Conservation (phyloP, 2,113 vertebrate species). For the Cebus imitator region DNA sequence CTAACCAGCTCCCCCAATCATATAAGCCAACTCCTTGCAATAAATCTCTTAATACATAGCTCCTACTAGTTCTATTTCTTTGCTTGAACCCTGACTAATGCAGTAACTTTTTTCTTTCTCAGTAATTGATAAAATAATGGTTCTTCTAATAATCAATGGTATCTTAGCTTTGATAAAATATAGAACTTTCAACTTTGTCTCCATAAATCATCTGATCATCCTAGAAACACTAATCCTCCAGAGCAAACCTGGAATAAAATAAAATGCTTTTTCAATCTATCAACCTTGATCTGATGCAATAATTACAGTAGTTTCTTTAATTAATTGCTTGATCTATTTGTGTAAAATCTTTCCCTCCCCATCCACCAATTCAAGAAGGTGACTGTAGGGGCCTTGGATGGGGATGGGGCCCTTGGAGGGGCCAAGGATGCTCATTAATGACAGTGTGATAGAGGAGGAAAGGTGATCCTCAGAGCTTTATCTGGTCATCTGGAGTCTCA, state of each 20-base stretch:
- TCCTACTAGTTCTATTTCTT: background rate
- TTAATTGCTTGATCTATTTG: background rate
- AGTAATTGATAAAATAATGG: conserved; percentile 7
- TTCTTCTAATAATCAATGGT: background rate
- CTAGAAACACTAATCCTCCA: background rate
- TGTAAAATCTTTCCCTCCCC: background rate
- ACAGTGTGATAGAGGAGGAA: background rate
- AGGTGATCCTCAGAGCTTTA: background rate
- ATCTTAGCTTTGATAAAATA: conserved; percentile 24
- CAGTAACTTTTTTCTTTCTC: background rate
- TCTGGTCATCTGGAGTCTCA: background rate
- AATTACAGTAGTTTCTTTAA: background rate
- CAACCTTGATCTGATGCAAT: background rate
- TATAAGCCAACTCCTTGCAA: background rate
- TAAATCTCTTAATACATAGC: background rate
- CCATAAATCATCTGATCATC: background rate
- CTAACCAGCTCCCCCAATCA: background rate
- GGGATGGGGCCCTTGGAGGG: background rate
- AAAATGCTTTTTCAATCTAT: background rate
- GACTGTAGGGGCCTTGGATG: background rate
- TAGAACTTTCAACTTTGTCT: background rate
- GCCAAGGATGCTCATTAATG: background rate
- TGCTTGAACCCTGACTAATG: background rate
- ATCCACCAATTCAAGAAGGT: background rate
- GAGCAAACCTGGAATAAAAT: background rate